phyloP scores from a whole-genome alignment of 2,797 vertebrate genomes.

The Siniperca obscura region DNA sequence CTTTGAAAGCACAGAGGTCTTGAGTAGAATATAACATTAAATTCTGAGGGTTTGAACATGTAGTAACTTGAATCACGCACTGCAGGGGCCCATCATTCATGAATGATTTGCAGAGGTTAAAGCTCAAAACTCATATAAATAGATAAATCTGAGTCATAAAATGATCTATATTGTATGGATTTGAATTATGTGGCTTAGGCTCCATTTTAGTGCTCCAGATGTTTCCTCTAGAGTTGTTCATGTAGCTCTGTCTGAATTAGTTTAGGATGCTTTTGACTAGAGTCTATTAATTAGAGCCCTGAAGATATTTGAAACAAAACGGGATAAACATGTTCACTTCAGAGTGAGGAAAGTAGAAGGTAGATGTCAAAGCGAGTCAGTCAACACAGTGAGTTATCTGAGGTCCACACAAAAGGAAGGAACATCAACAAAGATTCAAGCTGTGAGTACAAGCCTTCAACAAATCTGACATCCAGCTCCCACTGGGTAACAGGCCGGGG shows the following conservation, averaged over 20 bases:
- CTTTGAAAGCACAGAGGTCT: background rate
- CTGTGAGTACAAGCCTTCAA: slow-evolving; percentile 63
- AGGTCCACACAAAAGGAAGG: slow-evolving; percentile 48
- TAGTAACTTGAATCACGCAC: background rate
- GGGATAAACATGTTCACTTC: slow-evolving; percentile 9
- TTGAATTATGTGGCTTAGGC: slow-evolving; percentile 16
- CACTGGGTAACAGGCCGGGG: slow-evolving; percentile 58
- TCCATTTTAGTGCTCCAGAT: background rate
- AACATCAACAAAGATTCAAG: slow-evolving; percentile 61
- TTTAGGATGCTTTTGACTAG: slow-evolving; percentile 2
- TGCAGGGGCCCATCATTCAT: slow-evolving; percentile 4
- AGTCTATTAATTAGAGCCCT: slow-evolving; percentile 24
- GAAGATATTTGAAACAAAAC: slow-evolving; percentile 30
- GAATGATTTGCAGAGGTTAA: slow-evolving; percentile 10
- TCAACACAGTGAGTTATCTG: slow-evolving; percentile 49
- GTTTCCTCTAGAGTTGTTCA: background rate
- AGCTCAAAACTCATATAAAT: background rate
- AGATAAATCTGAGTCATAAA: slow-evolving; percentile 11
- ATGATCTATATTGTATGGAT: background rate
- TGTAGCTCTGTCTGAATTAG: slow-evolving; percentile 1
- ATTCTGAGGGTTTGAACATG: background rate
- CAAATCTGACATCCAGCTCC: slow-evolving; percentile 68
- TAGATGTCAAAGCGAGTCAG: slow-evolving; percentile 40
- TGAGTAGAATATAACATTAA: background rate
- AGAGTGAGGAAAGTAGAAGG: slow-evolving; percentile 10